Evolutionary conservation across 2,797 vertebrate species (phyloP), one percentile per base, ranked within the genome.

Genomic region (Neosilurus hyrtlii): DNA sequence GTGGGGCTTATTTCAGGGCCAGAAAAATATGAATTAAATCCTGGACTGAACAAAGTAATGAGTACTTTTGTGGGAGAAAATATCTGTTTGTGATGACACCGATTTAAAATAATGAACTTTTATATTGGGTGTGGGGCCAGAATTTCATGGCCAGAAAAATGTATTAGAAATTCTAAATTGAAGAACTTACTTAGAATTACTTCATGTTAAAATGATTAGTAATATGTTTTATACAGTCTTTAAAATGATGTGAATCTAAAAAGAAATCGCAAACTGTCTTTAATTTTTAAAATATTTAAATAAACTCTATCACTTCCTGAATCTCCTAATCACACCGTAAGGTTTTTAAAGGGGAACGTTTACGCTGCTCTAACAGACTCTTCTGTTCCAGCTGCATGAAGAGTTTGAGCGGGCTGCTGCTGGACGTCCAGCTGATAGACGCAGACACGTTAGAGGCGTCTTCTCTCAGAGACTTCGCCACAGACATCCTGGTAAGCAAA

Each of bases 381-480:
- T 84, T 14, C 77, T 37, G 61, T 72, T 88, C 18, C 89, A 99
- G 98, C 92, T 98, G 96, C 91, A 96, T 98, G 94, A 97, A 95
- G 93, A 94, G 94, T 88, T 93, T 99, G 87, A 94, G 93, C 85
- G 94, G 93, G 83, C 96, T 96, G 9, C 90, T 99, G 82, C 84
- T 99, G 90, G 93, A 93, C 85, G 93, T 96, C 35, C 95, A 96
- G 12, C 92, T 99, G 73, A 93, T 93, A 20, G 91, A 95, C 79
- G 89, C 90, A 3, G 96, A 97, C 87, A 93, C 93, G 10, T 86
- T 92, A 82, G 90, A 90, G 72, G 90, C 90, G 63, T 95, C 97
- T 88, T 96, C 96, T 14, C 94, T 99, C 73, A 93, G 94, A 83
- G 90, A 86, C 84, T 98, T 98, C 91, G 96, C 97, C 85, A 86